A percentile compares a stretch with the other conserved stretches of the same genome.
Evolutionary conservation across 2,888 invertebrate genomes (phyloP).

Genomic region (Phyllotreta cruciferae): DNA sequence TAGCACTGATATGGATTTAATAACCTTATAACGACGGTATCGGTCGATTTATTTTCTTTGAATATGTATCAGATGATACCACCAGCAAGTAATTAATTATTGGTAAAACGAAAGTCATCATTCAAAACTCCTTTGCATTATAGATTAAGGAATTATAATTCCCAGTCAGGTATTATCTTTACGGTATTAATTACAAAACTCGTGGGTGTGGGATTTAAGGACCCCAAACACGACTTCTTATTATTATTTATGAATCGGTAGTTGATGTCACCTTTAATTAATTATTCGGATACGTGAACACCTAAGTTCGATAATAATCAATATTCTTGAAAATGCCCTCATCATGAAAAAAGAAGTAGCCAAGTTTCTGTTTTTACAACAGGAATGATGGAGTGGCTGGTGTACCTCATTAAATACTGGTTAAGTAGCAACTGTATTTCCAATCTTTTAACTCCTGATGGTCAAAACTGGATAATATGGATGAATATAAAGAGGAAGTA

Average conservation of each 20-base stretch:
- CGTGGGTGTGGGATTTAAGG: slow-evolving; percentile 38
- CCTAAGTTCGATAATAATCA: slow-evolving; percentile 32
- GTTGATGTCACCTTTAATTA: slow-evolving; percentile 40
- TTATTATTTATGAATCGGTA: slow-evolving; percentile 37
- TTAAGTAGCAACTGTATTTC: too few species aligned
- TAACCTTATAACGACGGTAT: slow-evolving; percentile 13
- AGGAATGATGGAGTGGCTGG: background rate
- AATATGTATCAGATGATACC: slow-evolving; percentile 19
- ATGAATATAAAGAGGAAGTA: too few species aligned
- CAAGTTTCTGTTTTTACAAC: slow-evolving; percentile 3
- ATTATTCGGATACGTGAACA: slow-evolving; percentile 38
- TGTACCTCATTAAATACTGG: too few species aligned
- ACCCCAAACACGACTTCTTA: slow-evolving; percentile 27
- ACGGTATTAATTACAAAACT: slow-evolving; percentile 38
- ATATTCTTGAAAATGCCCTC: slow-evolving; percentile 5
- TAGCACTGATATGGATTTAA: slow-evolving; percentile 10
- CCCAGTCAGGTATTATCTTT: slow-evolving; percentile 37
- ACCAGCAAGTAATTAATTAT: slow-evolving; percentile 32
- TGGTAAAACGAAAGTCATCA: slow-evolving; percentile 33
- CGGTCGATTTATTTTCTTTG: slow-evolving; percentile 23
- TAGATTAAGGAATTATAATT: slow-evolving; percentile 38
- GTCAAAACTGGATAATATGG: too few species aligned
- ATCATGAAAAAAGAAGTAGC: slow-evolving; percentile 12
- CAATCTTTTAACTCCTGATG: too few species aligned
- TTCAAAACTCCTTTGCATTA: slow-evolving; percentile 34